A percentile compares a stretch with the other conserved stretches of the same genome.
These are phyloP conservation scores for Cenopis cana DNA, from an alignment of 2,888 invertebrate genomes.

Conservation along the genomic window DNA sequence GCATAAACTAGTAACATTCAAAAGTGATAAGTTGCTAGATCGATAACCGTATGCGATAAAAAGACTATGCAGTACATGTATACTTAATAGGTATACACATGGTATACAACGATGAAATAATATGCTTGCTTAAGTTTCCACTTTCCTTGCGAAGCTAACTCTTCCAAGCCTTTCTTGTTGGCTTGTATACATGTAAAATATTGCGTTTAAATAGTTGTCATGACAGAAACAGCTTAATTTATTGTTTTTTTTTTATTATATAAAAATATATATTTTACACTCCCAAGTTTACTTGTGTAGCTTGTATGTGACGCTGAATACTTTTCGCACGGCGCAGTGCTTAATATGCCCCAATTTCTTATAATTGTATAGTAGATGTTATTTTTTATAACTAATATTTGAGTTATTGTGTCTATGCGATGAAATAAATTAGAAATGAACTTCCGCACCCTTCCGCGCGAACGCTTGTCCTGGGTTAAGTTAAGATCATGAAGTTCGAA, in stretches of 20 bases:
- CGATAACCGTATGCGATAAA: background rate
- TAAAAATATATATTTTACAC: background rate
- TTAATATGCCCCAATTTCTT: background rate
- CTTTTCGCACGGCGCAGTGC: background rate
- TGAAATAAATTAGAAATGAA: background rate
- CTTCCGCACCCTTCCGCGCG: conserved; percentile 18
- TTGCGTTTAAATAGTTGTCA: background rate
- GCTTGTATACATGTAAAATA: background rate
- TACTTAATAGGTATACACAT: background rate
- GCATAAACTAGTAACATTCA: too few relatives aligned
- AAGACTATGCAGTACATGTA: background rate
- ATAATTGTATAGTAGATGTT: background rate
- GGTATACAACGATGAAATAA: background rate
- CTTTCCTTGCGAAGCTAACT: background rate
- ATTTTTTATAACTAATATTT: conserved; percentile 4
- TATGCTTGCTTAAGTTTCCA: background rate
- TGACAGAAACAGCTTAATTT: background rate
- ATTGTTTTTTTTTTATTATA: background rate
- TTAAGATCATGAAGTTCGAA: background rate
- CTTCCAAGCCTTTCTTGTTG: background rate
- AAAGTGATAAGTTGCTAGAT: background rate
- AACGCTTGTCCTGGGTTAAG: conserved; percentile 20
- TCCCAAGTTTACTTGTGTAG: background rate
- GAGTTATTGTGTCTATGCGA: background rate
- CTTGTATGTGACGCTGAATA: background rate